phyloP scores from a whole-genome alignment of 2,888 invertebrate species.

The Xanthia icteritia region DNA sequence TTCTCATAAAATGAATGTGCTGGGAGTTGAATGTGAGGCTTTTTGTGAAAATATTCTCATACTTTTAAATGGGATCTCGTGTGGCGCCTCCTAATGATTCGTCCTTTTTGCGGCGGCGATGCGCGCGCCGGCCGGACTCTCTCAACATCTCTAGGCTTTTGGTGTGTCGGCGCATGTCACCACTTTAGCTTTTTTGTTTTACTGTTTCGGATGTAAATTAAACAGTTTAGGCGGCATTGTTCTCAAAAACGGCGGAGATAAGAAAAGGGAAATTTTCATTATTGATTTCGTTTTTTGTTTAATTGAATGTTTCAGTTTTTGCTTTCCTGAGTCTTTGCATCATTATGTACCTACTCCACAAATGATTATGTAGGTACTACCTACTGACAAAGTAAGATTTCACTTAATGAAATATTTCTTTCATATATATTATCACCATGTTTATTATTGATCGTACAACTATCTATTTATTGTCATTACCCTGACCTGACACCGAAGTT shows the following conservation, averaged over 20 bases:
- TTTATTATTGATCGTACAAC: not conserved
- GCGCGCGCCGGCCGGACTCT: slow-evolving; percentile 78
- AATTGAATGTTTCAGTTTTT: slow-evolving; percentile 31
- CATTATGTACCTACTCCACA: not conserved
- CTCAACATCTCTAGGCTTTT: slow-evolving; percentile 85
- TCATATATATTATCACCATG: too few relatives aligned
- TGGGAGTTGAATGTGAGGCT: slow-evolving; percentile 90
- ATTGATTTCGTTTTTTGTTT: slow-evolving; percentile 64
- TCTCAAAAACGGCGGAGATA: slow-evolving; percentile 71
- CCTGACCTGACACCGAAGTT: not conserved
- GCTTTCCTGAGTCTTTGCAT: not conserved
- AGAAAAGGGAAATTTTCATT: slow-evolving; percentile 74
- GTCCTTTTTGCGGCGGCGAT: slow-evolving; percentile 87
- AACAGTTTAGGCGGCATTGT: slow-evolving; percentile 88
- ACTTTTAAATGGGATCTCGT: slow-evolving; percentile 90
- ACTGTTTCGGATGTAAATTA: slow-evolving; percentile 87
- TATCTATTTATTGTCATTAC: not conserved
- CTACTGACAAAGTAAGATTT: not conserved
- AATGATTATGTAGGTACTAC: not conserved
- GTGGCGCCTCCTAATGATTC: slow-evolving; percentile 90
- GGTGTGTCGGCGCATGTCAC: slow-evolving; percentile 88
- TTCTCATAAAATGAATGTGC: slow-evolving; percentile 91
- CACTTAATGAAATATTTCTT: not conserved
- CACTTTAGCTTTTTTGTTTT: slow-evolving; percentile 83
- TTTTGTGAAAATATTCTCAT: slow-evolving; percentile 91